These are phyloP conservation scores for Saxidomus purpurata DNA, from an alignment of 1,140 invertebrate genomes.

Conservation along the genomic window DNA sequence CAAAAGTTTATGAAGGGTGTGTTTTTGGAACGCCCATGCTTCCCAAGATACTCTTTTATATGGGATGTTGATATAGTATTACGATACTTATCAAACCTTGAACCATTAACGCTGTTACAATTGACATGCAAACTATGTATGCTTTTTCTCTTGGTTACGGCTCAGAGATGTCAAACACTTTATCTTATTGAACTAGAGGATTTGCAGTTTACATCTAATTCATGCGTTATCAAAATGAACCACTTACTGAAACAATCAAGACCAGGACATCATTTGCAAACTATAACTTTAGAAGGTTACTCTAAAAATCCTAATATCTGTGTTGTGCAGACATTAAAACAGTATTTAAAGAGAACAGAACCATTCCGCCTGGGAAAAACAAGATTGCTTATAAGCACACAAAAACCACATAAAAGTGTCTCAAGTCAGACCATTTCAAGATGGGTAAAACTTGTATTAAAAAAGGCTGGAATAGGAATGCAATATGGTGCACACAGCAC, in stretches of 20 bases:
- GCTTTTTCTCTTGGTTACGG: too few relatives aligned
- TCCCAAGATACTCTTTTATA: neutral
- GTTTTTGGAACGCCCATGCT: neutral
- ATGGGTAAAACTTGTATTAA: constrained; percentile 26
- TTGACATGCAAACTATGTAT: too few relatives aligned
- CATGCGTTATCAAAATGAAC: neutral
- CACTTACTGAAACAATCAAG: too few relatives aligned
- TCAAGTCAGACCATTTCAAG: neutral
- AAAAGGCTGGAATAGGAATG: constrained; percentile 15
- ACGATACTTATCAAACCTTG: too few relatives aligned
- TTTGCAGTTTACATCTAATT: neutral
- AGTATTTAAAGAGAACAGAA: constrained; percentile 14
- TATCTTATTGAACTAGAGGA: too few relatives aligned
- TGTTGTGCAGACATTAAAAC: neutral
- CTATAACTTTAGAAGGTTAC: neutral
- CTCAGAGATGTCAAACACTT: too few relatives aligned
- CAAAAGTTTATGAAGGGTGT: neutral
- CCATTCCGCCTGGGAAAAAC: neutral
- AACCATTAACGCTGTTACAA: too few relatives aligned
- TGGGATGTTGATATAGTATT: neutral
- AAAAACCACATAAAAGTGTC: constrained; percentile 20
- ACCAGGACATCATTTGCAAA: neutral
- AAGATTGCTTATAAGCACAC: constrained; percentile 15
- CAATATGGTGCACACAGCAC: too few relatives aligned
- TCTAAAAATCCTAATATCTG: neutral